phyloP scores from a whole-genome alignment of 2,113 vertebrate genomes.

The Tetrao urogallus region DNA sequence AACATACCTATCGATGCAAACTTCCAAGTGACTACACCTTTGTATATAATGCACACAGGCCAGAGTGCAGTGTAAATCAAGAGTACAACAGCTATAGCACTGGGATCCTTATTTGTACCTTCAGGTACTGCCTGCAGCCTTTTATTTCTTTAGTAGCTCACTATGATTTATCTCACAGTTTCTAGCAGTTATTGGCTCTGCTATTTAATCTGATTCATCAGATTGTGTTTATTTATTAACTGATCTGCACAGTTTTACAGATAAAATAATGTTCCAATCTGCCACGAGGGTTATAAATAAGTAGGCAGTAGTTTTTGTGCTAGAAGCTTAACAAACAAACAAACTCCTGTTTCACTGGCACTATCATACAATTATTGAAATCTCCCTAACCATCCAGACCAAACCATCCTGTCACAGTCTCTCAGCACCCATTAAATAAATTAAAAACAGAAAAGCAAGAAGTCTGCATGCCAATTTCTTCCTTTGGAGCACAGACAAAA shows the following conservation, averaged over 20 bases:
- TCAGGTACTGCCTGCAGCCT: not conserved
- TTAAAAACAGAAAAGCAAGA: not conserved
- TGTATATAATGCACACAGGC: rapidly evolving
- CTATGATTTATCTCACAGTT: not conserved
- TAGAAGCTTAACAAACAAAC: conserved; percentile 35
- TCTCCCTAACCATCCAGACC: not conserved
- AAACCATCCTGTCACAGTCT: not conserved
- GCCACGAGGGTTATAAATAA: conserved; percentile 39
- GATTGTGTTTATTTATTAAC: conserved; percentile 48
- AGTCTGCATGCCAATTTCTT: not conserved
- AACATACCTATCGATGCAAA: not conserved
- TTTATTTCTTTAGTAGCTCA: not conserved
- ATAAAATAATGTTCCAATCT: conserved; percentile 46
- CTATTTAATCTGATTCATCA: conserved; percentile 35
- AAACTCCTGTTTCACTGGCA: conserved; percentile 18
- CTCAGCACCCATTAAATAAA: not conserved
- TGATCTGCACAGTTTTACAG: conserved; percentile 27
- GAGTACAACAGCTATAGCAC: not conserved
- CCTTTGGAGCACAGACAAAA: not conserved
- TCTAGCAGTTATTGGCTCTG: not conserved
- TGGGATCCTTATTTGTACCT: not conserved
- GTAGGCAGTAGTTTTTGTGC: conserved; percentile 42
- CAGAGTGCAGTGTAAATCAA: not conserved
- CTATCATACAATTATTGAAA: not conserved
- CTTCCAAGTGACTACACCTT: not conserved